A percentile compares a stretch with the other conserved stretches of the same genome.
These are phyloP conservation scores for Oxyscelio sp. DNA, from an alignment of 2,888 invertebrate species.

Conservation along the genomic window DNA sequence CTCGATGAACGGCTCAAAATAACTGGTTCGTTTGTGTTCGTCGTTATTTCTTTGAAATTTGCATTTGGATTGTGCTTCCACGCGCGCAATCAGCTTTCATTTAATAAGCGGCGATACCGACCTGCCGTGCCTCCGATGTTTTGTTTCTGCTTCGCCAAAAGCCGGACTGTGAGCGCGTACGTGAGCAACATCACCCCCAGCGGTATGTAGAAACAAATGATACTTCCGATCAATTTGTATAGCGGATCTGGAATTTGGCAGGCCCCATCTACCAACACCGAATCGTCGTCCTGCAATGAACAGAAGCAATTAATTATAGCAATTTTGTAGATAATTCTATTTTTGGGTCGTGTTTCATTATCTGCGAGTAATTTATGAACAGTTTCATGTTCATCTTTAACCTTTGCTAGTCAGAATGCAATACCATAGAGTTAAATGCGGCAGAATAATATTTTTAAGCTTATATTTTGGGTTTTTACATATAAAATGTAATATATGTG, in stretches of 20 bases:
- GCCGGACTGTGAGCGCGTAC: constrained; percentile 96
- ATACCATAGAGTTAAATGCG: too few relatives aligned
- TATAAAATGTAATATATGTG: too few relatives aligned
- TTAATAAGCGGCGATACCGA: constrained; percentile 89
- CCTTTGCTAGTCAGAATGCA: too few relatives aligned
- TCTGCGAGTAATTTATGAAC: too few relatives aligned
- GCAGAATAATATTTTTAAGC: too few relatives aligned
- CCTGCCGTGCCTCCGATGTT: constrained; percentile 91
- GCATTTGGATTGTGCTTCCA: constrained; percentile 23
- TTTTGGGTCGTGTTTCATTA: too few relatives aligned
- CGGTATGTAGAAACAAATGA: constrained; percentile 98
- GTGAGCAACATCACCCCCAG: constrained; percentile 97
- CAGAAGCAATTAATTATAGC: constrained; percentile 13
- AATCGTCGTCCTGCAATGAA: constrained; percentile 93
- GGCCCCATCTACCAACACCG: constrained; percentile 94
- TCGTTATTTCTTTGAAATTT: constrained; percentile 20
- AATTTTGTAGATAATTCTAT: neutral
- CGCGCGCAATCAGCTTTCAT: constrained; percentile 14
- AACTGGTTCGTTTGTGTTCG: constrained; percentile 3
- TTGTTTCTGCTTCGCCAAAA: constrained; percentile 95
- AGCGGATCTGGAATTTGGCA: constrained; percentile 96
- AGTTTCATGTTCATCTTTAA: too few relatives aligned
- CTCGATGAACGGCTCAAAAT: neutral
- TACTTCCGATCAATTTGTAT: constrained; percentile 97
- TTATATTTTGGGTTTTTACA: too few relatives aligned